phyloP scores from a whole-genome alignment of 2,888 invertebrate species.

The Escarpia spicata region DNA sequence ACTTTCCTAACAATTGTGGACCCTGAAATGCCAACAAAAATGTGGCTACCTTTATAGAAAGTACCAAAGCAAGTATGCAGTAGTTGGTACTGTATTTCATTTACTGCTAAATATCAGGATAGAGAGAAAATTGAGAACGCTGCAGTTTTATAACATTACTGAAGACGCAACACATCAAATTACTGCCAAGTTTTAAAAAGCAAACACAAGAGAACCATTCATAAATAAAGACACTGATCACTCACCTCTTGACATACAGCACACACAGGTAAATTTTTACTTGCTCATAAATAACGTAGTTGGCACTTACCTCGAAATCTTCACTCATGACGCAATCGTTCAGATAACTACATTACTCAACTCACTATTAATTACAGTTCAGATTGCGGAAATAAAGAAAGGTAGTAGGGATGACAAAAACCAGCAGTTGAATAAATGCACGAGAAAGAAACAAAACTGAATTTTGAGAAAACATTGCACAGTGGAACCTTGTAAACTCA shows the following conservation, averaged over 20 bases:
- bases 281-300: constrained; percentile 16
- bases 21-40: neutral
- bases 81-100: neutral
- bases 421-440: neutral
- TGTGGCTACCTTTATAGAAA: neutral
- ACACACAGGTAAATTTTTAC: neutral
- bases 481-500: no score
- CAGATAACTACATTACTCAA: neutral
- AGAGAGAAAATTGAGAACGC: neutral
- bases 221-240: neutral
- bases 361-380: neutral
- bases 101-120: neutral
- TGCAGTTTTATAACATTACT: neutral
- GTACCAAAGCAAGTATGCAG: neutral
- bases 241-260: neutral
- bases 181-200: neutral
- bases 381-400: neutral
- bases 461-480: neutral
- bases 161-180: neutral
- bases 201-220: neutral
- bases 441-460: no score
- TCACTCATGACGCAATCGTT: neutral
- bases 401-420: neutral
- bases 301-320: neutral
- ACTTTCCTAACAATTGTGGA: neutral